Evolutionary conservation across 2,888 invertebrate genomes (phyloP), one percentile per base, ranked within the genome.

Genomic region (Merodon equestris): DNA sequence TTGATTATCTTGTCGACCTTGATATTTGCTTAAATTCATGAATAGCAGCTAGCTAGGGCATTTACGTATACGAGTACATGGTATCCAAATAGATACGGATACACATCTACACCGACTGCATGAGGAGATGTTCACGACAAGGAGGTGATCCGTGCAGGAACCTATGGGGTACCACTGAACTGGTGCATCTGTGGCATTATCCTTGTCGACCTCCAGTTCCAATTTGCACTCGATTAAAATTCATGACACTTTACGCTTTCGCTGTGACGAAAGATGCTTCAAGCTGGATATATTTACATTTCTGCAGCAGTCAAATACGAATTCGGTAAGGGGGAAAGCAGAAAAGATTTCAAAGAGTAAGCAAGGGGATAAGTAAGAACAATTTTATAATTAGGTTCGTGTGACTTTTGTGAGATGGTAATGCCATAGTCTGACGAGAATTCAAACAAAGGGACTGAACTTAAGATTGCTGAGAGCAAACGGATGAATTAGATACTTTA

Each of bases 1-100:
- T 48, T 73, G 73, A 73, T 73, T 73, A 73, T 73, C 73, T 60
- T 73, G 66, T 56, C 66, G 73, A 73, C 66, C 66, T 73, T 60
- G 66, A 66, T 73, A 67, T 73, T 73, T 73, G 60, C 73, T 54
- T 73, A 66, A 53, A 27, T 60, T 60, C 60, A 66, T 60, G 73
- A 60, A 54, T 57, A 66, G 54, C 54, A 58, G 14, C 27, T 27
- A 27, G 7, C 27, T 63, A 36, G 45, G 57, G n/a, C n/a, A n/a
- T n/a, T 48, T 19, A 58, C 47, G 47, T 17, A 53, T 19, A 54
- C 40, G 13, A n/a, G 15, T 36, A 12, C 45, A 14, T 13, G 7
- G 27, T 27, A n/a, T n/a, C n/a, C 7, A 27, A 7, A 27, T 27
- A 27, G 27, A 27, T n/a, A 9, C 27, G 17, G 56, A 56, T 38